Conservation (phyloP, 2,797 vertebrate genomes). For the Acipenser transmontanus region DNA sequence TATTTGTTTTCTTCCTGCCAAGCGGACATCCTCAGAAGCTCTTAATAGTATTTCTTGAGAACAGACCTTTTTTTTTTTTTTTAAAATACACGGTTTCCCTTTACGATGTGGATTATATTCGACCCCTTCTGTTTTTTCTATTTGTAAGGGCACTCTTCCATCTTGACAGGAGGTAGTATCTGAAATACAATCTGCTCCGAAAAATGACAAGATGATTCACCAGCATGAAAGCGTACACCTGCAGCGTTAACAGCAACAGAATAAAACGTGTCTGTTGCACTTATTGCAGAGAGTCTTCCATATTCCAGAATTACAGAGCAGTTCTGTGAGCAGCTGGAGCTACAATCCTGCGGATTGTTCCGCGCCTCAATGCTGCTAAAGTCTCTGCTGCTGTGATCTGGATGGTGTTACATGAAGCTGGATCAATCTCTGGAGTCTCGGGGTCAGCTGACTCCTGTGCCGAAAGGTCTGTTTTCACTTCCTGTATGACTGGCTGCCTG, state of each 20-base stretch:
- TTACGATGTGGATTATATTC: too few species aligned
- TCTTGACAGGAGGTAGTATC: background rate
- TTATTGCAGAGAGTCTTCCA: conserved; percentile 35
- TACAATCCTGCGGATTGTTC: conserved; percentile 64
- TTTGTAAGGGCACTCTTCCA: background rate
- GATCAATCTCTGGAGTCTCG: conserved; percentile 44
- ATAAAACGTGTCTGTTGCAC: conserved; percentile 34
- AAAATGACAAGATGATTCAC: background rate
- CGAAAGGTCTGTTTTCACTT: conserved; percentile 69
- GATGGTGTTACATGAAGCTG: conserved; percentile 69
- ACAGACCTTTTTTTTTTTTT: too few species aligned
- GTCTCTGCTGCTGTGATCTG: conserved; percentile 35
- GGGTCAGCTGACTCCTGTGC: conserved; percentile 38
- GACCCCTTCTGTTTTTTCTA: too few species aligned
- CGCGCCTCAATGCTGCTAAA: conserved; percentile 16
- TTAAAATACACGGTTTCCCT: too few species aligned
- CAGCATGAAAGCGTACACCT: background rate
- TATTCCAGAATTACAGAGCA: conserved; percentile 31
- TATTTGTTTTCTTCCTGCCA: too few species aligned
- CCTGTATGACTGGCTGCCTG: conserved; percentile 73
- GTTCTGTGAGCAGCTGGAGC: conserved; percentile 28
- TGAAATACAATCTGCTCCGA: background rate
- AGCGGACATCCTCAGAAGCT: too few species aligned
- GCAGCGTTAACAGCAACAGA: background rate
- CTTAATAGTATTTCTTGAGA: too few species aligned